A percentile compares a stretch with the other conserved stretches of the same genome.
These are phyloP conservation scores for Myrmecobius fasciatus DNA, from an alignment of 2,113 vertebrate genomes.

Conservation along the genomic window DNA sequence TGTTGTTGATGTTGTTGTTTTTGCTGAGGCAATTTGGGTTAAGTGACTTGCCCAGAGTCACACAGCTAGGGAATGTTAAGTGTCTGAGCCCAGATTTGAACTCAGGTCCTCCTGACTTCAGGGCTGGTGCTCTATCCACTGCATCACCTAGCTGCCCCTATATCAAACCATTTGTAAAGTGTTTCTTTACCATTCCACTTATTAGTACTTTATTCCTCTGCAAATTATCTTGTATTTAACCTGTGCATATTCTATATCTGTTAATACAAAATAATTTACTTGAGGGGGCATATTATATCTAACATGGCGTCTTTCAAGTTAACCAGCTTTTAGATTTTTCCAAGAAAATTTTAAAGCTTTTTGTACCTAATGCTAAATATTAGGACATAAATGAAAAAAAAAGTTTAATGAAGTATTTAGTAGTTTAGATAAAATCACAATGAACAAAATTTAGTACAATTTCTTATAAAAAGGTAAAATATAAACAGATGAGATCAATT, in stretches of 20 bases:
- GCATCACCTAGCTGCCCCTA: too few relatives aligned
- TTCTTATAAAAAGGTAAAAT: not conserved
- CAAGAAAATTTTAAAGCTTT: not conserved
- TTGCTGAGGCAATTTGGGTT: too few relatives aligned
- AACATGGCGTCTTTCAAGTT: not conserved
- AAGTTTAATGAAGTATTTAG: not conserved
- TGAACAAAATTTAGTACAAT: not conserved
- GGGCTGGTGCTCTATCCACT: too few relatives aligned
- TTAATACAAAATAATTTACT: not conserved
- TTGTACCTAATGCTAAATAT: not conserved
- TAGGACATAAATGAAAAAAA: not conserved
- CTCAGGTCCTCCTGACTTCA: too few relatives aligned
- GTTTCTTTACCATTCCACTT: not conserved
- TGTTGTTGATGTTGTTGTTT: too few relatives aligned
- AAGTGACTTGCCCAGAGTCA: too few relatives aligned
- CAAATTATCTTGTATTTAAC: not conserved
- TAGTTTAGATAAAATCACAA: not conserved
- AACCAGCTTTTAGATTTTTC: not conserved
- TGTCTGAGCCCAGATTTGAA: too few relatives aligned
- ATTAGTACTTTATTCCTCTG: not conserved
- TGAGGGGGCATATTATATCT: not conserved
- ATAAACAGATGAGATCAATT: not conserved
- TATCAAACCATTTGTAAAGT: slow-evolving; percentile 1
- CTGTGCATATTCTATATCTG: not conserved
- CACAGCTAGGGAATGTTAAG: too few relatives aligned